Conservation (phyloP, 2,797 vertebrate species). For the Anguilla marmorata region DNA sequence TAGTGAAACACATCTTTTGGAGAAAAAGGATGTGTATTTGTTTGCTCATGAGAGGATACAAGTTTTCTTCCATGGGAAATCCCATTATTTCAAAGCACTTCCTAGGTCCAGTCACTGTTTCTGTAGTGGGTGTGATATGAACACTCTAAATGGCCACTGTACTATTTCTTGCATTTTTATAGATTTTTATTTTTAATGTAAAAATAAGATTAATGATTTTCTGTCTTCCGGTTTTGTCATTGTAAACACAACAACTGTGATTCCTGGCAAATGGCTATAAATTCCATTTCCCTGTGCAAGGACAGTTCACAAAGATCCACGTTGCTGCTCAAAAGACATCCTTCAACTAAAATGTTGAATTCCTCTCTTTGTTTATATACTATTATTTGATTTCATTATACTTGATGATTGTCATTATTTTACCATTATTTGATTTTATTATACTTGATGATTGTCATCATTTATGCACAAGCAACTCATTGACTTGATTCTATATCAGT, state of each 20-base stretch:
- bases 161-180: neutral
- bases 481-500: neutral
- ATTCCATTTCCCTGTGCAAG: neutral
- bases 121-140: too few relatives aligned
- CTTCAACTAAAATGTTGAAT: neutral
- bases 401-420: neutral
- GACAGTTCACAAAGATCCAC: neutral
- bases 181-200: too few relatives aligned
- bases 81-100: too few relatives aligned
- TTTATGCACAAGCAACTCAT: neutral
- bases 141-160: neutral
- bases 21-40: too few relatives aligned
- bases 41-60: too few relatives aligned
- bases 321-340: too few relatives aligned
- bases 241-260: neutral
- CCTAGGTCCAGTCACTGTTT: too few relatives aligned
- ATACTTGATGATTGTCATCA: neutral
- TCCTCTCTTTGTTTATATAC: neutral
- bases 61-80: too few relatives aligned
- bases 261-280: neutral
- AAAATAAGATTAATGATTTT: too few relatives aligned
- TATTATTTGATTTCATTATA: neutral
- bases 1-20: too few relatives aligned
- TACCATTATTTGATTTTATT: neutral
- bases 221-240: too few relatives aligned